Evolutionary conservation across 2,113 vertebrate species (phyloP).

Genomic region (Butorides virescens): DNA sequence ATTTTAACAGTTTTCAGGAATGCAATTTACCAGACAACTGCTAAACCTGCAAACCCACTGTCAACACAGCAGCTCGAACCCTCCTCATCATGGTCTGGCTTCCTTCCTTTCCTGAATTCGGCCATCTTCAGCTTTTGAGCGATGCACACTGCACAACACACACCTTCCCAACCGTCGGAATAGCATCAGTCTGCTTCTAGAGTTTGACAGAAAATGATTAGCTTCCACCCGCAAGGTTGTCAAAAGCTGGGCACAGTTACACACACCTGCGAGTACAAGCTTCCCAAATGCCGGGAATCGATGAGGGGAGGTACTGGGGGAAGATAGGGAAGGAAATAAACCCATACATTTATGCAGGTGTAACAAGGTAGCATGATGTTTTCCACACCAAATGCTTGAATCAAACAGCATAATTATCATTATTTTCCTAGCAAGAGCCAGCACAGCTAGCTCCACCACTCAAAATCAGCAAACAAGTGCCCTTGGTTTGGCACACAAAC

Average conservation of each 20-base stretch:
- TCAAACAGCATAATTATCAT: background rate
- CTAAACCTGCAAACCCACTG: background rate
- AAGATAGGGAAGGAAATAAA: background rate
- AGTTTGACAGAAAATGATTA: background rate
- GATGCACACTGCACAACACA: background rate
- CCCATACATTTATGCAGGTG: background rate
- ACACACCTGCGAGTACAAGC: background rate
- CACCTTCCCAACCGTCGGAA: background rate
- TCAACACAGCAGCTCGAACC: background rate
- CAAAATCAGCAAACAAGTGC: background rate
- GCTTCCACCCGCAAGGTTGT: background rate
- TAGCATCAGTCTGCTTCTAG: background rate
- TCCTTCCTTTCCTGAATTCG: background rate
- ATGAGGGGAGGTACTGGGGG: background rate
- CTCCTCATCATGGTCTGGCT: accelerated
- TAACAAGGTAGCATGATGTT: background rate
- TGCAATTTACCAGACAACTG: background rate
- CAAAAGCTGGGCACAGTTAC: background rate
- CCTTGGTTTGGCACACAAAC: background rate
- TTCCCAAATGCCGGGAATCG: background rate
- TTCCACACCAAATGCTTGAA: background rate
- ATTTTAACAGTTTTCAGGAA: background rate
- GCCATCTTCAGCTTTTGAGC: background rate
- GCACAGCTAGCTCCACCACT: background rate
- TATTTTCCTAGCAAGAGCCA: background rate